Evolutionary conservation across 92 coral and sea anemone species (phyloP).

Genomic region (Paragorgia papillata): DNA sequence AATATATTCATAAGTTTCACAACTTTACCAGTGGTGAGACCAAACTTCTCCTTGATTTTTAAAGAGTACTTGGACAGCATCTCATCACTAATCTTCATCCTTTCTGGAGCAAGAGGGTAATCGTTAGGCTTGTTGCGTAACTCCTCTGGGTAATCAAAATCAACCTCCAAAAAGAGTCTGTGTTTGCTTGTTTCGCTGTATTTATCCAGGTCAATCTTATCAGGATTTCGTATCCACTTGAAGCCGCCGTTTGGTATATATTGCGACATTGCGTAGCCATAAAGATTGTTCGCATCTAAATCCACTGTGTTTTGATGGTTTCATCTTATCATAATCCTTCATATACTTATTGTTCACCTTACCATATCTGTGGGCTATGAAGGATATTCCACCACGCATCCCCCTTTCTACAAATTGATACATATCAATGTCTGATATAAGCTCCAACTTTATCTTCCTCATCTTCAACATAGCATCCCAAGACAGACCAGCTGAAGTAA

Average conservation of each 20-base stretch:
- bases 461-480: constrained; percentile 38
- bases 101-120: neutral
- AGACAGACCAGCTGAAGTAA: neutral
- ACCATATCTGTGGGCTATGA: constrained; percentile 2
- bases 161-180: neutral
- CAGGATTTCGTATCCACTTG: neutral
- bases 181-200: neutral
- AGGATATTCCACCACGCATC: neutral
- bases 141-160: constrained; percentile 5
- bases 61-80: too few species aligned
- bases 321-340: neutral
- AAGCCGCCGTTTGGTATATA: neutral
- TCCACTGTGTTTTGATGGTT: constrained; percentile 23
- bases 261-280: constrained; percentile 17
- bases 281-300: constrained; percentile 34
- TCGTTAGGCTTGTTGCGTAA: constrained; percentile 3
- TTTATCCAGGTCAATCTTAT: neutral
- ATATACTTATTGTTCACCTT: constrained; percentile 31
- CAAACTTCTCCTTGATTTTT: neutral
- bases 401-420: constrained; percentile 15
- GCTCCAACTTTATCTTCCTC: neutral
- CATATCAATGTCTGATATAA: neutral
- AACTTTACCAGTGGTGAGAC: neutral
- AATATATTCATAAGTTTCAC: neutral
- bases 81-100: neutral